Conservation (phyloP, 1,140 invertebrate genomes). For the Hyles vespertilio region DNA sequence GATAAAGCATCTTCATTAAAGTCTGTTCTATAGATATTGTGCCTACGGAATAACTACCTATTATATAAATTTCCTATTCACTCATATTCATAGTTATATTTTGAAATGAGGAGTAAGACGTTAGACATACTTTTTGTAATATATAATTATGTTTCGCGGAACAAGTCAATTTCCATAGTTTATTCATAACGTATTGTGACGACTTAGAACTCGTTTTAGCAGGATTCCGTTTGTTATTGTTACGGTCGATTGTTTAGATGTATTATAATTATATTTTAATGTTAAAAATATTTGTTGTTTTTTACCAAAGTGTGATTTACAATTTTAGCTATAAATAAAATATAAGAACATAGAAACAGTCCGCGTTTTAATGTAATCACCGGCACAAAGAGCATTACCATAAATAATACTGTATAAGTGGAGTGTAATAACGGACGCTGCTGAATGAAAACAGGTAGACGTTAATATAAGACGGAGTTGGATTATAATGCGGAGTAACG, state of each 20-base stretch:
- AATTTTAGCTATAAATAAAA: slow-evolving; percentile 39
- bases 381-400: too few relatives aligned
- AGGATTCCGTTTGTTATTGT: slow-evolving; percentile 1
- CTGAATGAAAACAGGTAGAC: not conserved
- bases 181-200: not conserved
- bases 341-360: slow-evolving; percentile 25
- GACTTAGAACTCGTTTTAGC: not conserved
- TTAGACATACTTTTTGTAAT: too few relatives aligned
- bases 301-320: slow-evolving; percentile 45
- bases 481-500: slow-evolving; percentile 1
- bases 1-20: too few relatives aligned
- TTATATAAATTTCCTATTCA: too few relatives aligned
- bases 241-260: slow-evolving; percentile 23
- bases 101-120: too few relatives aligned
- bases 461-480: not conserved
- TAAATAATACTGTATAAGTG: too few relatives aligned
- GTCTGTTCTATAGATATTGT: too few relatives aligned
- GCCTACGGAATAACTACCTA: too few relatives aligned
- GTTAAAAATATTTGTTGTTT: slow-evolving; percentile 43
- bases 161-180: slow-evolving; percentile 3
- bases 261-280: slow-evolving; percentile 30
- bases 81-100: too few relatives aligned
- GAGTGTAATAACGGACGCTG: too few relatives aligned
- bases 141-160: too few relatives aligned
- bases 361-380: too few relatives aligned